Evolutionary conservation across 2,888 invertebrate genomes (phyloP).

Genomic region (Sylvicola cinctus): DNA sequence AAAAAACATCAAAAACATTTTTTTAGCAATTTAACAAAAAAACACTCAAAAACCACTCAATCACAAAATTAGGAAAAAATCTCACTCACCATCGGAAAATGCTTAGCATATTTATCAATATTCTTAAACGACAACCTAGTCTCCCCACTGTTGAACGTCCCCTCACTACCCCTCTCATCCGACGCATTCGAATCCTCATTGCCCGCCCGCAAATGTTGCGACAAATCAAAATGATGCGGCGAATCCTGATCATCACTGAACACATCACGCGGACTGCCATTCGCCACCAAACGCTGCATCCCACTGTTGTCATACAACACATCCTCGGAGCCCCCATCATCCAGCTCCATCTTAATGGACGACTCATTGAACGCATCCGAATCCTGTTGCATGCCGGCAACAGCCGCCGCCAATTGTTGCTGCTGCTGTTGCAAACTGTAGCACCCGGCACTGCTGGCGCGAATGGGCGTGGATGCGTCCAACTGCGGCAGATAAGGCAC

Average conservation of each 20-base stretch:
- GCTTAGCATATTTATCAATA: constrained; percentile 9
- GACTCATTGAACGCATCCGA: not conserved
- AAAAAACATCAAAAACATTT: not conserved
- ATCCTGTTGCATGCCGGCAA: no score
- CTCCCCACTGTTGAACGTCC: not conserved
- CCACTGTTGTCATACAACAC: no score
- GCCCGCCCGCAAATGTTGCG: no score
- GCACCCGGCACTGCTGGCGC: not conserved
- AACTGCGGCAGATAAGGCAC: not conserved
- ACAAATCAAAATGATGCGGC: no score
- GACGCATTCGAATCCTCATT: not conserved
- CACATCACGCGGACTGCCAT: no score
- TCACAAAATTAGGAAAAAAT: not conserved
- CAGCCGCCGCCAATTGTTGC: no score
- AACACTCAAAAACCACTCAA: not conserved
- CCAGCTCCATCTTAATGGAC: no score
- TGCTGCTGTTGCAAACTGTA: no score
- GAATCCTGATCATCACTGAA: no score
- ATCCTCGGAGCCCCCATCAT: no score
- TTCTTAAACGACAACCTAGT: constrained; percentile 7
- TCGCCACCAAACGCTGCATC: no score
- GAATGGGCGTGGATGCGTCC: not conserved
- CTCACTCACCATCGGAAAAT: constrained; percentile 8
- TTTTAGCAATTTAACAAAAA: constrained; percentile 2
- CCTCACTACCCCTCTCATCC: not conserved